Evolutionary conservation across 2,113 vertebrate species (phyloP).

Genomic region (Chascanopsetta lugubris): DNA sequence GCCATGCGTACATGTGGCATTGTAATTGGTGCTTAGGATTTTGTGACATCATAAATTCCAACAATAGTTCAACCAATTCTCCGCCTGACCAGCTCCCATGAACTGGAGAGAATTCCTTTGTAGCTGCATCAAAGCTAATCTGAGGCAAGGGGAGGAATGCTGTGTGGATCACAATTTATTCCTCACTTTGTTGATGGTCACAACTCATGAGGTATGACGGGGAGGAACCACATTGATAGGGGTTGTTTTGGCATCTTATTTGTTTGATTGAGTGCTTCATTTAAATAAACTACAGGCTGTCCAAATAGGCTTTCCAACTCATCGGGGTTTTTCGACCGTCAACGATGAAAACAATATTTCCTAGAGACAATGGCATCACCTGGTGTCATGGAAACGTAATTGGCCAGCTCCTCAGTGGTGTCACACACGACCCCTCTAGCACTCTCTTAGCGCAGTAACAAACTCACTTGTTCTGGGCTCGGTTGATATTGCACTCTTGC

Average conservation of each 20-base stretch:
- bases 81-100: no score
- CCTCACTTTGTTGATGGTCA: not conserved
- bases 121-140: no score
- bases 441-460: not conserved
- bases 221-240: not conserved
- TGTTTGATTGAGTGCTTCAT: not conserved
- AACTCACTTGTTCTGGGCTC: slow-evolving; percentile 94
- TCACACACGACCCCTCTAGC: not conserved
- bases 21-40: no score
- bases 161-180: not conserved
- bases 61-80: no score
- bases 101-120: no score
- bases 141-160: not conserved
- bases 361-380: no score
- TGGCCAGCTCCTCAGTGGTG: not conserved
- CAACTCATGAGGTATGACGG: not conserved
- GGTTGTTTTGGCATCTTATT: not conserved
- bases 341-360: not conserved
- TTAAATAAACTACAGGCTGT: not conserved
- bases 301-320: not conserved
- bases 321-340: no score
- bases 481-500: slow-evolving; percentile 99
- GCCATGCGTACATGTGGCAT: no score
- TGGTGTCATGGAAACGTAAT: no score
- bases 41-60: no score